Evolutionary conservation across 1,140 invertebrate genomes (phyloP).

Genomic region (Lucilia cuprina): DNA sequence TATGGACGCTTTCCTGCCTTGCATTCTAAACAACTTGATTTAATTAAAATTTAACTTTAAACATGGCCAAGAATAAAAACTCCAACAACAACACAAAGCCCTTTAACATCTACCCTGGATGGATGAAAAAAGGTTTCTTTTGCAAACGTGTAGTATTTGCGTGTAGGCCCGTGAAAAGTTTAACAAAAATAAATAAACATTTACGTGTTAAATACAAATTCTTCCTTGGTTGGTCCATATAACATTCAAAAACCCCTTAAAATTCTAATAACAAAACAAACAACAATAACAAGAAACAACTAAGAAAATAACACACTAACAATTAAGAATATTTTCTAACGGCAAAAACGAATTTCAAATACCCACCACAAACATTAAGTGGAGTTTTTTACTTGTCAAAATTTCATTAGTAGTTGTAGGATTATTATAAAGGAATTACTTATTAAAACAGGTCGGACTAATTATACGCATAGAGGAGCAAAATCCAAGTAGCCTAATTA

Average conservation of each 20-base stretch:
- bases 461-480: no score
- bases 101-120: neutral
- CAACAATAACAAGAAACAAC: neutral
- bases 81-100: neutral
- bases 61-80: neutral
- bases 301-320: no score
- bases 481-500: no score
- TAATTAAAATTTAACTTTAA: conserved; percentile 37
- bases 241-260: neutral
- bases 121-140: neutral
- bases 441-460: no score
- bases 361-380: no score
- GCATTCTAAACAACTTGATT: conserved; percentile 32
- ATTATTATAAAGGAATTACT: no score
- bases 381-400: no score
- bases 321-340: no score
- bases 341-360: no score
- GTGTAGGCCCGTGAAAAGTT: neutral
- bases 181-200: conserved; percentile 8
- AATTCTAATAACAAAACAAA: neutral
- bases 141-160: neutral
- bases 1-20: neutral
- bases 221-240: neutral
- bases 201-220: conserved; percentile 8
- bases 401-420: no score